phyloP scores from a whole-genome alignment of 2,888 invertebrate genomes.

The Coelinius sp. region DNA sequence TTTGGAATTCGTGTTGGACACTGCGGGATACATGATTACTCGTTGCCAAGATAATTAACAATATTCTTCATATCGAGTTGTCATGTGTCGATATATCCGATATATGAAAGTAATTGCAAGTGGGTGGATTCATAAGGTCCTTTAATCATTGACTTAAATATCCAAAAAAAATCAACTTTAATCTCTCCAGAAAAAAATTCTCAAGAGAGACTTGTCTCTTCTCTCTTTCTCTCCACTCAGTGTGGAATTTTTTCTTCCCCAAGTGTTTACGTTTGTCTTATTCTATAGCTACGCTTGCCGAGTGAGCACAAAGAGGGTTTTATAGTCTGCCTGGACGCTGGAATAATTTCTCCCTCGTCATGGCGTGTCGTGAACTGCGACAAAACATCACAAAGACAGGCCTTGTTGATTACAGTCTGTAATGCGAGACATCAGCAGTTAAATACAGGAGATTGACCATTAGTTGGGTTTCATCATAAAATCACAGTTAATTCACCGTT shows the following conservation, averaged over 20 bases:
- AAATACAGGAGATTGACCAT: slow-evolving; percentile 34
- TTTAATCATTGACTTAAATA: not conserved
- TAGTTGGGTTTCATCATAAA: no score
- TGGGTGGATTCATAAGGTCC: slow-evolving; percentile 22
- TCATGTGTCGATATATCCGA: not conserved
- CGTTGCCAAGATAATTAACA: slow-evolving; percentile 62
- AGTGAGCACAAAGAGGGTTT: slow-evolving; percentile 65
- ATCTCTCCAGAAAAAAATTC: slow-evolving; percentile 19
- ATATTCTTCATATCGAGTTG: slow-evolving; percentile 53
- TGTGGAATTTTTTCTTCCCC: slow-evolving; percentile 17
- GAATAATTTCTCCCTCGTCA: slow-evolving; percentile 60
- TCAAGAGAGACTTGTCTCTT: slow-evolving; percentile 34
- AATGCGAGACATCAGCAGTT: slow-evolving; percentile 28
- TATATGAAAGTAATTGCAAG: not conserved
- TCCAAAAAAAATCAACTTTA: not conserved
- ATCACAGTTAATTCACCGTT: no score
- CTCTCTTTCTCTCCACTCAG: slow-evolving; percentile 39
- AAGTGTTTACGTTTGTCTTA: slow-evolving; percentile 68
- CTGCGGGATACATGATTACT: slow-evolving; percentile 57
- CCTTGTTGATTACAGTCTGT: slow-evolving; percentile 65
- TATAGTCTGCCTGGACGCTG: slow-evolving; percentile 63
- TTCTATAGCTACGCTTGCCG: slow-evolving; percentile 32
- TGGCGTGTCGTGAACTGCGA: slow-evolving; percentile 63
- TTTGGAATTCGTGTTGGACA: slow-evolving; percentile 63
- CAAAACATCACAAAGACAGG: slow-evolving; percentile 67